phyloP scores from a whole-genome alignment of 2,113 vertebrate genomes.

The Copsychus sechellarum region DNA sequence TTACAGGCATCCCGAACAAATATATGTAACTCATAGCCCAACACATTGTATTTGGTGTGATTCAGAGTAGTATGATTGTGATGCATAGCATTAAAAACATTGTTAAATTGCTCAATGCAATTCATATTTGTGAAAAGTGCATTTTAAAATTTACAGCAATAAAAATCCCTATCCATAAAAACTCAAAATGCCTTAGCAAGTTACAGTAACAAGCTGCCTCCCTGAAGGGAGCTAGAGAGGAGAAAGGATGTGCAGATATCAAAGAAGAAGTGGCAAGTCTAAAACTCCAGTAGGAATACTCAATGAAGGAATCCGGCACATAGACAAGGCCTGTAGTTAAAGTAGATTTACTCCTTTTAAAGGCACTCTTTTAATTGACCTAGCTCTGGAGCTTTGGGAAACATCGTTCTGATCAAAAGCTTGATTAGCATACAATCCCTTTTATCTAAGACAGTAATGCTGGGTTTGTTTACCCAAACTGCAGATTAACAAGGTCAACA shows the following conservation, averaged over 20 bases:
- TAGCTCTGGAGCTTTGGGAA: not conserved
- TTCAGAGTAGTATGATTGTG: not conserved
- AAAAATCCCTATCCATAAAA: not conserved
- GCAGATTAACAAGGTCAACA: not conserved
- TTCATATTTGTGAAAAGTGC: not conserved
- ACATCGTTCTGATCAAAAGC: not conserved
- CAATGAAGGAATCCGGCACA: not conserved
- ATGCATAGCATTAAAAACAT: not conserved
- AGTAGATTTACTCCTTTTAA: not conserved
- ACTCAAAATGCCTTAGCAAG: not conserved
- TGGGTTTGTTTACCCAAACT: not conserved
- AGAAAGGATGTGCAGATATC: not conserved
- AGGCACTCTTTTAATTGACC: not conserved
- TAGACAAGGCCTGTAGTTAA: not conserved
- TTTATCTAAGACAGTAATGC: not conserved
- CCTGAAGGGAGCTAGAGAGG: not conserved
- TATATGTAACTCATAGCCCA: not conserved
- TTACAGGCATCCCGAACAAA: not conserved
- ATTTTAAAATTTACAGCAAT: not conserved
- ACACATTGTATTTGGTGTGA: not conserved
- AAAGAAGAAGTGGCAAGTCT: not conserved
- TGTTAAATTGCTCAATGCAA: not conserved
- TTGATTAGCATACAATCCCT: not conserved
- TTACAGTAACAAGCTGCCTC: not conserved
- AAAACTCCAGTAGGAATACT: not conserved